Base-by-base conservation (phyloP, 2,888 invertebrate genomes). In the Parnassius orleans region DNA sequence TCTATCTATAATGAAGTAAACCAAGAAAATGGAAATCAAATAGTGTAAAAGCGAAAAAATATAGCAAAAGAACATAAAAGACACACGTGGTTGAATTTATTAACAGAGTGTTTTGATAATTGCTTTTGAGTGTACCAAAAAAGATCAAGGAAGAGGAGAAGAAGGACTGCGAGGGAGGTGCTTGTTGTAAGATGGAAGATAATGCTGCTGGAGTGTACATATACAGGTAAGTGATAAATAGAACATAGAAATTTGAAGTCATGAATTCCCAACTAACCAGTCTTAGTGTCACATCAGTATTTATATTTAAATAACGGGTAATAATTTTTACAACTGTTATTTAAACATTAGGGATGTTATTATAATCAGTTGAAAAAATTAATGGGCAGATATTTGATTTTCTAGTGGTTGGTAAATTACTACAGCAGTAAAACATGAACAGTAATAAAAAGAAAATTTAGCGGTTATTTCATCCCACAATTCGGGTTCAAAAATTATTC, bases 121-220 rank as follows among this genome's bases (percentile, higher is more conserved):
- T 41, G 41, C 47, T 47, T 1, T 19, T 14, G 10, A 12, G 24
- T 33, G 44, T 43, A 48, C 33, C 33, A 33, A 33, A 33, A 33
- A 7, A 33, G 5, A 33, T 33, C 10, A 14, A n/a, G 46, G 52
- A 56, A 52, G 47, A 19, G 50, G n/a, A 14, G 10, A 33, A 14
- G 46, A 50, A 10, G 42, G 14, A 42, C 43, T 56, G 62, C 63
- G 68, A 65, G 64, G 65, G 58, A 57, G 75, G 74, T 68, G 79
- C 68, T 75, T 67, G 70, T 83, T 76, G 82, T 85, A 90, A 90
- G 84, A 91, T 91, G 89, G 89, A 89, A 85, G 84, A 87, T 78
- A 85, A 90, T 86, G 87, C 80, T 83, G 82, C 78, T 74, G 77
- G 80, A 78, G 79, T 77, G 74, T 77, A 69, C 67, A 81, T 79